These are phyloP conservation scores for Rhyacichthys aspro DNA, from an alignment of 2,797 vertebrate genomes.

Conservation along the genomic window DNA sequence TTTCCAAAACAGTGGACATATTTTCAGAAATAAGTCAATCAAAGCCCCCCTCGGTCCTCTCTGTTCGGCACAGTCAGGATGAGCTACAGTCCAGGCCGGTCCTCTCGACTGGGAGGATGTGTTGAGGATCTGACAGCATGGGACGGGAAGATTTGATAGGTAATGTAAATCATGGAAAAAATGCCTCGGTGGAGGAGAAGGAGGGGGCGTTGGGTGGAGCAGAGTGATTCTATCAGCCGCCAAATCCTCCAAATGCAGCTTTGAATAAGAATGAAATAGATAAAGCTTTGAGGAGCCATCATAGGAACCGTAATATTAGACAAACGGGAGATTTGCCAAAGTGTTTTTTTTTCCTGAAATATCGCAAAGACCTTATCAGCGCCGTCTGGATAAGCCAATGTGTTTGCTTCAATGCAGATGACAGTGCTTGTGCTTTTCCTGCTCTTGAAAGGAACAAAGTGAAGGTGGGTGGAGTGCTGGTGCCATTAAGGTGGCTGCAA, in stretches of 20 bases:
- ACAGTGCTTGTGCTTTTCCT: slow-evolving; percentile 25
- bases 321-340: slow-evolving; percentile 64
- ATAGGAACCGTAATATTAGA: slow-evolving; percentile 54
- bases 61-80: slow-evolving; percentile 33
- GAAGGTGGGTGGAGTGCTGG: slow-evolving; percentile 50
- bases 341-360: too few relatives aligned
- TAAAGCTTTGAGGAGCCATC: slow-evolving; percentile 57
- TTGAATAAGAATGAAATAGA: slow-evolving; percentile 73
- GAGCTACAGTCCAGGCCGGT: slow-evolving; percentile 45
- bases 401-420: slow-evolving; percentile 41
- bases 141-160: slow-evolving; percentile 59
- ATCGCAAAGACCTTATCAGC: slow-evolving; percentile 47
- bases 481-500: slow-evolving; percentile 38
- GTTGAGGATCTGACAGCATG: slow-evolving; percentile 55
- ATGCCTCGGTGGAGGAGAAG: slow-evolving; percentile 40
- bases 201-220: slow-evolving; percentile 1
- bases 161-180: slow-evolving; percentile 69
- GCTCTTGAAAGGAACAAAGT: slow-evolving; percentile 27
- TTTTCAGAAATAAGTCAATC: slow-evolving; percentile 52
- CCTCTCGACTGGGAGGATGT: slow-evolving; percentile 30
- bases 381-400: slow-evolving; percentile 35
- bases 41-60: slow-evolving; percentile 11
- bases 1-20: slow-evolving; percentile 59
- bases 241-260: slow-evolving; percentile 70
- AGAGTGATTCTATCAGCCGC: slow-evolving; percentile 58